phyloP scores from a whole-genome alignment of 2,888 invertebrate species.

The Pseudococcus viburni region DNA sequence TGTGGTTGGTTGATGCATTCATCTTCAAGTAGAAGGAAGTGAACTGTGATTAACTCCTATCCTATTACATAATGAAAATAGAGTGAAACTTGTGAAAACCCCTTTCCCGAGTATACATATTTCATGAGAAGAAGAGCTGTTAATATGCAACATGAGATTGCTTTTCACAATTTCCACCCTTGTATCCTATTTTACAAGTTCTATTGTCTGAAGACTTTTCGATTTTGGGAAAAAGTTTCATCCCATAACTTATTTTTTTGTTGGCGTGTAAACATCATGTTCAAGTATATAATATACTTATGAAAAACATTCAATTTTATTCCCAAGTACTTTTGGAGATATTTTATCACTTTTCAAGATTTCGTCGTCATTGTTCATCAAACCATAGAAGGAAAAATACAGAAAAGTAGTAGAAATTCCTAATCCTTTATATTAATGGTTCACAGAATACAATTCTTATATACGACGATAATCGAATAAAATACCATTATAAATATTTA shows the following conservation, averaged over 20 bases:
- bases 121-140: no score
- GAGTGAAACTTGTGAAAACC: no score
- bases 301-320: not conserved
- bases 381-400: not conserved
- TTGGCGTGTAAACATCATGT: no score
- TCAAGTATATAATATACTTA: no score
- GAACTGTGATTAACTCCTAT: no score
- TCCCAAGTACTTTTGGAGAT: not conserved
- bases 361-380: not conserved
- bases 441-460: not conserved
- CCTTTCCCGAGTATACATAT: no score
- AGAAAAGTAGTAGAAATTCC: not conserved
- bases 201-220: not conserved
- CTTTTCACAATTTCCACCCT: no score
- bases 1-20: no score
- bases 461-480: conserved; percentile 18
- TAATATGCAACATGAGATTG: no score
- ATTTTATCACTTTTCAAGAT: not conserved
- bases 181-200: not conserved
- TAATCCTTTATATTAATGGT: not conserved
- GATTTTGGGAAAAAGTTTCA: not conserved
- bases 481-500: conserved; percentile 33
- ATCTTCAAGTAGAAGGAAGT: no score
- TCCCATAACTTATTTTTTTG: no score
- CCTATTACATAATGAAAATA: no score